Conservation (phyloP, 2,797 vertebrate genomes). For the Microchirus variegatus region DNA sequence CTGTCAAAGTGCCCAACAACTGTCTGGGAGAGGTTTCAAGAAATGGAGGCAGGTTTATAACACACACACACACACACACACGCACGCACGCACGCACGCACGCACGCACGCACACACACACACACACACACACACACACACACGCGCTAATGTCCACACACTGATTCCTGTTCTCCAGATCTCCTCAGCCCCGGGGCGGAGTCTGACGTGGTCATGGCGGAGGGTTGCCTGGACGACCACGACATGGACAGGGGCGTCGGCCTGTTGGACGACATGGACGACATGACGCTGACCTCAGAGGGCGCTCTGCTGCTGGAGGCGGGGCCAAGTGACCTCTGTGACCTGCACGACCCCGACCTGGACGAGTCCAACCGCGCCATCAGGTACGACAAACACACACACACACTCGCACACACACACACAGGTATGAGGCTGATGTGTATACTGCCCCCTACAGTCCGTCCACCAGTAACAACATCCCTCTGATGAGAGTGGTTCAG, state of each 20-base stretch:
- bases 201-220: conserved; percentile 90
- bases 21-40: conserved; percentile 94
- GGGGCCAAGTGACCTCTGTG: conserved; percentile 84
- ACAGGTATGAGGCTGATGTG: conserved; percentile 14
- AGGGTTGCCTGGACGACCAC: conserved; percentile 91
- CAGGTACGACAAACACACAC: conserved; percentile 80
- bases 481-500: conserved; percentile 96
- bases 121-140: neutral
- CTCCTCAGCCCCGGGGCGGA: conserved; percentile 94
- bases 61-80: neutral
- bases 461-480: conserved; percentile 99
- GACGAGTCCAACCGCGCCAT: conserved; percentile 93
- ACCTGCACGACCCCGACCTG: conserved; percentile 89
- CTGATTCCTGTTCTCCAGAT: conserved; percentile 71
- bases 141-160: neutral
- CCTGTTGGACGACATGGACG: conserved; percentile 92
- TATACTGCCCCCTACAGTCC: conserved; percentile 79
- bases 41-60: conserved; percentile 88
- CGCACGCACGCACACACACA: neutral
- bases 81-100: neutral
- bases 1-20: conserved; percentile 95
- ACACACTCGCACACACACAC: neutral
- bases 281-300: conserved; percentile 83
- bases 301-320: conserved; percentile 80
- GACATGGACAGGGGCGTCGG: conserved; percentile 87